A percentile compares a stretch with the other conserved stretches of the same genome.
These are phyloP conservation scores for Trissolcus basalis DNA, from an alignment of 1,140 invertebrate species.

Conservation along the genomic window DNA sequence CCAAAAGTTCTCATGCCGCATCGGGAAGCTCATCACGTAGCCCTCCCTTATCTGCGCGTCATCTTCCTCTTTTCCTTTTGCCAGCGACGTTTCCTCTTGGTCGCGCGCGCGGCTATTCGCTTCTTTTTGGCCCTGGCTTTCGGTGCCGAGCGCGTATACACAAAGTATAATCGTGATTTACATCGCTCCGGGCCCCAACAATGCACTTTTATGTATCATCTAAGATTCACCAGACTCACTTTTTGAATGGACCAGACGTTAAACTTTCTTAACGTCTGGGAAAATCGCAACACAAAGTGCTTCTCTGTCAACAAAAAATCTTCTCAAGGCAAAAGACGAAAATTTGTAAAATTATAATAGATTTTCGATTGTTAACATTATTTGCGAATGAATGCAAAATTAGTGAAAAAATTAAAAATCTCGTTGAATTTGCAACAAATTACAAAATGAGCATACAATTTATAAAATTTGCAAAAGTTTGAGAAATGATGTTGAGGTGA, in stretches of 20 bases:
- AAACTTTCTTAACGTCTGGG: too few species aligned
- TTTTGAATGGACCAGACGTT: slow-evolving; percentile 7
- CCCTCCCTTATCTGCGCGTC: slow-evolving; percentile 75
- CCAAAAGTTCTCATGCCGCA: slow-evolving; percentile 75
- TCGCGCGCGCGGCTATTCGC: slow-evolving; percentile 47
- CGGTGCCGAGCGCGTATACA: slow-evolving; percentile 38
- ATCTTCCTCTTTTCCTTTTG: slow-evolving; percentile 68
- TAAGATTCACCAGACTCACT: slow-evolving; percentile 26
- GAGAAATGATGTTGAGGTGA: slow-evolving; percentile 4
- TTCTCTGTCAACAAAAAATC: too few species aligned
- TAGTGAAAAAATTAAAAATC: too few species aligned
- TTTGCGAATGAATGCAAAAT: too few species aligned
- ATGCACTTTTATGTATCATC: slow-evolving; percentile 48
- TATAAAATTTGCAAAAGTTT: too few species aligned
- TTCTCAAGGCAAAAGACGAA: too few species aligned
- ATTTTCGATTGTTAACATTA: too few species aligned
- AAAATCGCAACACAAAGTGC: too few species aligned
- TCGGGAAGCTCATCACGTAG: slow-evolving; percentile 75
- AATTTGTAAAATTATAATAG: too few species aligned
- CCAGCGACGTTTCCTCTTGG: slow-evolving; percentile 50
- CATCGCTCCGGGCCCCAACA: slow-evolving; percentile 56
- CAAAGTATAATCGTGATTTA: slow-evolving; percentile 68
- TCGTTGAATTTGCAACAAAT: too few species aligned
- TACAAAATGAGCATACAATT: too few species aligned
- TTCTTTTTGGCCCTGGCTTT: slow-evolving; percentile 37